Evolutionary conservation across 2,797 vertebrate species (phyloP).

Genomic region (Poeciliopsis paucimaculata): DNA sequence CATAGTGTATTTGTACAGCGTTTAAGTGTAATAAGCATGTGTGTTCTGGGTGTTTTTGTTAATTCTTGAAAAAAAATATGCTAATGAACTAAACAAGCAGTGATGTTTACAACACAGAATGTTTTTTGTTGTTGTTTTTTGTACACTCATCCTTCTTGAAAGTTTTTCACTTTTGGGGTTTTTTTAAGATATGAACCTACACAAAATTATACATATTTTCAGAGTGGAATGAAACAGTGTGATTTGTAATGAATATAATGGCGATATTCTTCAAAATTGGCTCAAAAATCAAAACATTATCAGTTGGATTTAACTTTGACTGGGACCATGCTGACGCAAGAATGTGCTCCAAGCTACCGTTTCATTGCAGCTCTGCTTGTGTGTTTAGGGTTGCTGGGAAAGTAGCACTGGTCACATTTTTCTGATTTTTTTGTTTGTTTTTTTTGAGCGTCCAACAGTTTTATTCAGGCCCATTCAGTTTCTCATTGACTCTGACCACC

Average conservation of each 20-base stretch:
- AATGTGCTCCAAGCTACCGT: background rate
- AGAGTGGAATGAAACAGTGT: background rate
- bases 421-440: too few species aligned
- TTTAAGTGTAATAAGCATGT: too few species aligned
- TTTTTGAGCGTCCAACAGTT: background rate
- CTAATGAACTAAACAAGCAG: too few species aligned
- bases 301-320: background rate
- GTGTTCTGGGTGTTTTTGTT: too few species aligned
- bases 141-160: background rate
- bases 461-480: background rate
- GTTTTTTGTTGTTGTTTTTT: too few species aligned
- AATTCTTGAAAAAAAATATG: too few species aligned
- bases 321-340: background rate
- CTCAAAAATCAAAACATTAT: background rate
- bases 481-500: background rate
- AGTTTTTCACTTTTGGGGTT: background rate
- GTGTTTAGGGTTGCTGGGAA: background rate
- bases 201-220: background rate
- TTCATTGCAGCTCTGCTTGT: background rate
- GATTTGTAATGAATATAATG: background rate
- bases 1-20: too few species aligned
- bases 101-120: too few species aligned
- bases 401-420: background rate
- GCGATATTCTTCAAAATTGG: background rate
- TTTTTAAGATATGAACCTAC: background rate